Percentiles rank a stretch among this genome's conserved stretches.
Evolutionary conservation across 30 jellyfish, hydroid and myxozoan species (phyloP).

Genomic region (Chironex yamaguchii): DNA sequence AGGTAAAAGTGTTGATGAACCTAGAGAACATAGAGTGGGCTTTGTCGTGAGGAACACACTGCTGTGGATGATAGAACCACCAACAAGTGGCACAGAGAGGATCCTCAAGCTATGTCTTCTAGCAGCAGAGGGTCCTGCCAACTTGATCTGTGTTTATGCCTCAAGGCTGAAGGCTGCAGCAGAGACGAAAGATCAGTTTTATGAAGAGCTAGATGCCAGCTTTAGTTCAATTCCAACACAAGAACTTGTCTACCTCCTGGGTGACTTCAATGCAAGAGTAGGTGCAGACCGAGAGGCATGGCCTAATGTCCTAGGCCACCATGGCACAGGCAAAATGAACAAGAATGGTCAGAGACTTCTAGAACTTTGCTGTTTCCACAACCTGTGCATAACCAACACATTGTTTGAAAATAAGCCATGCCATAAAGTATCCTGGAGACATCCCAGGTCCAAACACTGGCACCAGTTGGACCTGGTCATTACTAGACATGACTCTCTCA

Average conservation of each 20-base stretch:
- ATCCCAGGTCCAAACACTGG: conserved; percentile 48
- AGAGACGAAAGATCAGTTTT: conserved; percentile 25
- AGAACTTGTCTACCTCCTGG: conserved; percentile 19
- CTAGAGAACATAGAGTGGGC: background rate
- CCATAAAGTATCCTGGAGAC: conserved; percentile 20
- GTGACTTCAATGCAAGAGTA: conserved; percentile 48
- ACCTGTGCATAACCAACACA: conserved; percentile 36
- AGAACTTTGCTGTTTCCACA: conserved; percentile 5
- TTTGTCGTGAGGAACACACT: background rate
- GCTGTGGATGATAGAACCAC: background rate
- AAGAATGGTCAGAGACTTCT: conserved; percentile 23
- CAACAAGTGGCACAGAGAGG: background rate
- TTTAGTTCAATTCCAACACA: background rate
- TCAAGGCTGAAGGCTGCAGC: conserved; percentile 1
- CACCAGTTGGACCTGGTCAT: conserved; percentile 47
- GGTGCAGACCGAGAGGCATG: conserved; percentile 31
- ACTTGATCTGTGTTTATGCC: conserved; percentile 21
- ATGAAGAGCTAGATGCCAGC: conserved; percentile 35
- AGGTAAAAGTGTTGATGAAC: too few relatives aligned
- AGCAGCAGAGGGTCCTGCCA: conserved; percentile 4
- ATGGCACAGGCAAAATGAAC: conserved; percentile 23
- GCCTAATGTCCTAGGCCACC: conserved; percentile 36
- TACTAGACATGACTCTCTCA: background rate
- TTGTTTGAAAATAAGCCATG: conserved; percentile 14
- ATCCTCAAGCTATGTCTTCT: background rate